Conservation (phyloP, 2,113 vertebrate genomes). For the Rhea americana region DNA sequence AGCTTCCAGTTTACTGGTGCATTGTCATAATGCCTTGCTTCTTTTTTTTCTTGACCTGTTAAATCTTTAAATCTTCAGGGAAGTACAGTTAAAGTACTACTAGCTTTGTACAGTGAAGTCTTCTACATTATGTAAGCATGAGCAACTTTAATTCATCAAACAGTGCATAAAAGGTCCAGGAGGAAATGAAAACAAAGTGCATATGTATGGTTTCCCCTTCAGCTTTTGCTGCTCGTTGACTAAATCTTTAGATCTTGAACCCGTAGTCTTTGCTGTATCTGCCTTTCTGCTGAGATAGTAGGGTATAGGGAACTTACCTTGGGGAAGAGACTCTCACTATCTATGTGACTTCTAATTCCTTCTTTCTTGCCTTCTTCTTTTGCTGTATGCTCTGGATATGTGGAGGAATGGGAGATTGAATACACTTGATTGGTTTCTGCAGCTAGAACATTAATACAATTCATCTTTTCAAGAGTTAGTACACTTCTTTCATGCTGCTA, state of each 20-base stretch:
- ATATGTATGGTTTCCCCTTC: neutral
- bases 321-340: neutral
- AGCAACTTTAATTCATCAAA: neutral
- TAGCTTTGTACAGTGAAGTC: neutral
- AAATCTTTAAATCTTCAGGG: conserved; percentile 6
- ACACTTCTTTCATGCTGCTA: neutral
- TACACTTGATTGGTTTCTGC: neutral
- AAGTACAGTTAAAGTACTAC: neutral
- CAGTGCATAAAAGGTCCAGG: neutral
- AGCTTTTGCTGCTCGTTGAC: neutral
- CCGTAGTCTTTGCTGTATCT: neutral
- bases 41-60: neutral
- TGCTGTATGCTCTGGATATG: neutral
- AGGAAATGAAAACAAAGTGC: neutral
- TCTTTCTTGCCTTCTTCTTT: neutral
- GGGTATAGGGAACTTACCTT: neutral
- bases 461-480: neutral
- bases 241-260: neutral
- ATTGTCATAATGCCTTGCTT: neutral
- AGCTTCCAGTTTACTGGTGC: neutral
- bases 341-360: neutral
- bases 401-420: neutral
- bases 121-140: neutral
- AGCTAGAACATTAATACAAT: neutral
- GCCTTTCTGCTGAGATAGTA: neutral